Base-by-base conservation (phyloP, 2,113 vertebrate species). In the Ondatra zibethicus region DNA sequence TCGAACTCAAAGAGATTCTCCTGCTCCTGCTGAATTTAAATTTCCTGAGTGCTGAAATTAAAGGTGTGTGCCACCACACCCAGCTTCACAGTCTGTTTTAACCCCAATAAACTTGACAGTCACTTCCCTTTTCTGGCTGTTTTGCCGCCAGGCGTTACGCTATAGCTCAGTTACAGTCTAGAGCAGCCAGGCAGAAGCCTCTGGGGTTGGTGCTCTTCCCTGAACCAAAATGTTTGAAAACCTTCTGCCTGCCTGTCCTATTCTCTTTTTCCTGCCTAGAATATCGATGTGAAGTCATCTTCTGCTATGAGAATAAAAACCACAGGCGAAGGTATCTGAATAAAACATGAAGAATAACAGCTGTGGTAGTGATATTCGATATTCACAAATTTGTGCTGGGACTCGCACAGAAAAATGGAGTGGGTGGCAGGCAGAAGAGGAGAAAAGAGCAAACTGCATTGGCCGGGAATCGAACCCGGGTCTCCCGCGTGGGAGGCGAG, bases 381-480 rank as follows among this genome's bases (percentile, higher is more conserved):
- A 80, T 80, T 55, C 1, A 5, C 11, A 80, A 36, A 21, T 80
- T 36, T 55, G 77, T 36, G 4, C 31, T 47, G 19, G 47, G 17
- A 78, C 14, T 70, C 13, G 16, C 14, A 70, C 27, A 36, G 36
- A 3, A 70, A 70, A 70, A 33, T 36, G 2, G 2, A 13, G 27
- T 52, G 19, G 50, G 77, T 55, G 19, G 33, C 31, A 52, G 77
- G 17, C 14, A 23, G 10, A 55, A 47, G 77, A 52, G 42, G 3
- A 25, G 19, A n/a, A 29, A 82, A 68, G 5, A 68, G 14, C 6
- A 7, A 0, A 0, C 1, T 89, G 52, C 88, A 89, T 61, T 89
- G 87, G 70, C 88, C 70, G 50, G 88, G 88, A 89, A 89, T 89
- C 68, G 52, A 89, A 89, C 87, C 70, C 70, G 50, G 87, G 70